Percentiles rank a stretch among this genome's conserved stretches.
Evolutionary conservation across 2,888 invertebrate genomes (phyloP).

Genomic region (Pimpla rufipes): DNA sequence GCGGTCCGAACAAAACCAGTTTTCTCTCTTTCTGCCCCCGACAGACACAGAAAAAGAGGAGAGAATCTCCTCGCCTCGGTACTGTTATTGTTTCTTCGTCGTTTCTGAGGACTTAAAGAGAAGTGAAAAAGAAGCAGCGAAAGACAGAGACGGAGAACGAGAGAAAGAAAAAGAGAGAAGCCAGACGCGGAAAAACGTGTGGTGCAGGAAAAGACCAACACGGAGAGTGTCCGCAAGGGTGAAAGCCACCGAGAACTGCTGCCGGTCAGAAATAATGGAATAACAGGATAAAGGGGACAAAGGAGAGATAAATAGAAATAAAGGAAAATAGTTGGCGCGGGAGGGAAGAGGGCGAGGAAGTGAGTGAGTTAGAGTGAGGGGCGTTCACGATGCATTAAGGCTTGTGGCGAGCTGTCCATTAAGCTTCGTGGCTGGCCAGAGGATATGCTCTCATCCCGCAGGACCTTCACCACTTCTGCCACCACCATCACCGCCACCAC

Average conservation of each 20-base stretch:
- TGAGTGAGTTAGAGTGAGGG: constrained; percentile 32
- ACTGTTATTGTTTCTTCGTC: constrained; percentile 72
- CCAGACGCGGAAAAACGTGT: constrained; percentile 26
- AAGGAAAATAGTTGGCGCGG: constrained; percentile 3
- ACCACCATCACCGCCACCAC: constrained; percentile 50
- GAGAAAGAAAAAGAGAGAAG: constrained; percentile 39
- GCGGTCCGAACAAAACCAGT: constrained; percentile 69
- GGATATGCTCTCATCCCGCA: constrained; percentile 66
- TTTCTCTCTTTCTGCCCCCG: constrained; percentile 58
- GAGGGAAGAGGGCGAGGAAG: constrained; percentile 15
- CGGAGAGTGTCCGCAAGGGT: constrained; percentile 5
- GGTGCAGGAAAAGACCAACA: constrained; percentile 29
- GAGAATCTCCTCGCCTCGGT: constrained; percentile 16
- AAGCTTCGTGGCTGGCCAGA: constrained; percentile 68
- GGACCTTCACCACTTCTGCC: constrained; percentile 59
- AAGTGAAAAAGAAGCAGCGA: constrained; percentile 23
- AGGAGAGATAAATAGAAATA: constrained; percentile 39
- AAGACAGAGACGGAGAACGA: constrained; percentile 27
- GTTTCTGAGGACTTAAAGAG: constrained; percentile 45
- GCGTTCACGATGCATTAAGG: constrained; percentile 74
- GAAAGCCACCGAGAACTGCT: constrained; percentile 19
- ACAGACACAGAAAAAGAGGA: constrained; percentile 25
- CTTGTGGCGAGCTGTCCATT: constrained; percentile 73
- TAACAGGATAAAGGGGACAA: constrained; percentile 57
- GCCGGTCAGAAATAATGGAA: constrained; percentile 68